Percentiles rank a stretch among this genome's conserved stretches.
Conservation (phyloP, 2,797 vertebrate species). For the Lithobates sylvaticus region DNA sequence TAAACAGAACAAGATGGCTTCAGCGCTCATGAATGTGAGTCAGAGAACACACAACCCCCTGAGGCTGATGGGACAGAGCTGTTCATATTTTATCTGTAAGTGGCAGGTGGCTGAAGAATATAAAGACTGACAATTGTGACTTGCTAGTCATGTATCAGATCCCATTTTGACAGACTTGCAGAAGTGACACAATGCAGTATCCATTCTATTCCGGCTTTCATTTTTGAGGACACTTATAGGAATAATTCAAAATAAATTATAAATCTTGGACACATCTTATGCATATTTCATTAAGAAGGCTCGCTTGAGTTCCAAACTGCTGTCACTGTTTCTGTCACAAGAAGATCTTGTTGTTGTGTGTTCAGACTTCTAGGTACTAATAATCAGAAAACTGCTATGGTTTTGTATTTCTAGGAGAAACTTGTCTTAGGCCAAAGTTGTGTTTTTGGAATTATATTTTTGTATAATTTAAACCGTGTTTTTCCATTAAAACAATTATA, state of each 20-base stretch:
- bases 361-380: background rate
- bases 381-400: background rate
- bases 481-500: no score
- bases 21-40: background rate
- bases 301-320: background rate
- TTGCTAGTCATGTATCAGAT: background rate
- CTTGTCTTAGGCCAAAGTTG: background rate
- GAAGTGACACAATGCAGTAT: background rate
- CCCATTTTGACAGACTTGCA: background rate
- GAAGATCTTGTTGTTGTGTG: background rate
- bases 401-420: background rate
- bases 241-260: background rate
- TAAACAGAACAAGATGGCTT: background rate
- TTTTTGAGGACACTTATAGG: background rate
- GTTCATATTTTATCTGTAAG: conserved; percentile 8
- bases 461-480: background rate
- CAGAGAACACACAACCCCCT: background rate
- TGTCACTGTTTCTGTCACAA: background rate
- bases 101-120: background rate
- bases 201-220: background rate
- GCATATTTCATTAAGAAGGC: background rate
- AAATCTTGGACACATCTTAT: conserved; percentile 7
- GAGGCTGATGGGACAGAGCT: conserved; percentile 11
- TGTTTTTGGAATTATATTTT: background rate
- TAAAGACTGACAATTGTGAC: conserved; percentile 12